These are phyloP conservation scores for Papio anubis DNA, from an alignment of 2,113 vertebrate species.

Conservation along the genomic window DNA sequence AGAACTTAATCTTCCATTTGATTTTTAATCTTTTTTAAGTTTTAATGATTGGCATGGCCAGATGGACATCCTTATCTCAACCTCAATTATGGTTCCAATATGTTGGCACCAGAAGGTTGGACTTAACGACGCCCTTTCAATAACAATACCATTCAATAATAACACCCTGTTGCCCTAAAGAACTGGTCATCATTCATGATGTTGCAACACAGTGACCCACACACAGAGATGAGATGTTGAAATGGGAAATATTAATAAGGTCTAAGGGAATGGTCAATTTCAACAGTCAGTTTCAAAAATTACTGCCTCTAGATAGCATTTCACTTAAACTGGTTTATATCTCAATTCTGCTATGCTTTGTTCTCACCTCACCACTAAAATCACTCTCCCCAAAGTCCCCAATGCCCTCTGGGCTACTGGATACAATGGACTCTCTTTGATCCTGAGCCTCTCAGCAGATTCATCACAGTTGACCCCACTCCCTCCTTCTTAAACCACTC, in stretches of 20 bases:
- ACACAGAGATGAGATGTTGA: background rate
- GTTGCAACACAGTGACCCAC: background rate
- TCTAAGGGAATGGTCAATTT: background rate
- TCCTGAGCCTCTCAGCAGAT: background rate
- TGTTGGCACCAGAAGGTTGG: background rate
- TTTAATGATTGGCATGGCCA: background rate
- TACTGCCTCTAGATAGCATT: background rate
- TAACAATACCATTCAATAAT: background rate
- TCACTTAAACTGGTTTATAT: background rate
- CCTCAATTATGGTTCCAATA: background rate
- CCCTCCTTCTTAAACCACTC: background rate
- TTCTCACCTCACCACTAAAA: background rate
- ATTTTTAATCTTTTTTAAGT: background rate
- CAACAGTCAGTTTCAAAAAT: background rate
- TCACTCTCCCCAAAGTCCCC: background rate
- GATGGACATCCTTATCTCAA: background rate
- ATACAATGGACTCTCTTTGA: background rate
- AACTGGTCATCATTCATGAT: background rate
- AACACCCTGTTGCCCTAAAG: background rate
- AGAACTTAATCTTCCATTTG: background rate
- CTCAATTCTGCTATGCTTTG: background rate
- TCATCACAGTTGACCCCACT: background rate
- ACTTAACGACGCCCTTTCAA: background rate
- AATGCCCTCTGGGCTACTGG: background rate
- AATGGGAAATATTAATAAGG: background rate